Evolutionary conservation across 2,113 vertebrate species (phyloP).

Genomic region (Centropristis striata): DNA sequence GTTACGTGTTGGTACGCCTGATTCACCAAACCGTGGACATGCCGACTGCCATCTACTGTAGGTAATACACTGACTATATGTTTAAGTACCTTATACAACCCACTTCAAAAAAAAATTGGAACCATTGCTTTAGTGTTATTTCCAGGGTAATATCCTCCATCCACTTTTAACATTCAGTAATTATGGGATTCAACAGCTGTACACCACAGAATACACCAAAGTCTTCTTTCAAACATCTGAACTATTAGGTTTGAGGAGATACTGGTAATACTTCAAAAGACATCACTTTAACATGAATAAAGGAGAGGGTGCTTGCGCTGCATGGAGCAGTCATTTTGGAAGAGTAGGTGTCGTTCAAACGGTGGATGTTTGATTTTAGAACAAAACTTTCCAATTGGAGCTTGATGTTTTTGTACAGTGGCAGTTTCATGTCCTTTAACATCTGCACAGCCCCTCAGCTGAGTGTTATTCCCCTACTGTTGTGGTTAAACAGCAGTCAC

Average conservation of each 20-base stretch:
- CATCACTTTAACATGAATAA: neutral
- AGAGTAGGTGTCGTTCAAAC: slow-evolving; percentile 38
- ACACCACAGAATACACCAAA: neutral
- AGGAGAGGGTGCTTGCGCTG: neutral
- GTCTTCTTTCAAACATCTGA: neutral
- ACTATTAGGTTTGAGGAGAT: neutral
- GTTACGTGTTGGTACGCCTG: too few species aligned
- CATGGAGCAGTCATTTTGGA: slow-evolving; percentile 23
- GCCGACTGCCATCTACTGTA: too few species aligned
- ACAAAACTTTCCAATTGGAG: slow-evolving; percentile 64
- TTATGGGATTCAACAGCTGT: neutral
- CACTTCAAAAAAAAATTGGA: too few species aligned
- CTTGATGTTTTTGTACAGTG: slow-evolving; percentile 47
- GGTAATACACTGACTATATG: too few species aligned
- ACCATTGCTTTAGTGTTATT: too few species aligned
- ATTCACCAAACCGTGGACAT: too few species aligned
- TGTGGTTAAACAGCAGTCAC: slow-evolving; percentile 64
- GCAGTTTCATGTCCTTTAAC: slow-evolving; percentile 44
- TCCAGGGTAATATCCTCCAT: neutral
- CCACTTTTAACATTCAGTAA: too few species aligned
- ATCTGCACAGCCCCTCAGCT: slow-evolving; percentile 55
- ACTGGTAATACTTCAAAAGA: neutral
- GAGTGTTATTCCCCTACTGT: slow-evolving; percentile 73
- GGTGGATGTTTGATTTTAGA: slow-evolving; percentile 43
- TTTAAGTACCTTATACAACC: too few species aligned